A percentile compares a stretch with the other conserved stretches of the same genome.
These are phyloP conservation scores for Dissostichus mawsoni DNA, from an alignment of 2,113 vertebrate genomes.

Conservation along the genomic window DNA sequence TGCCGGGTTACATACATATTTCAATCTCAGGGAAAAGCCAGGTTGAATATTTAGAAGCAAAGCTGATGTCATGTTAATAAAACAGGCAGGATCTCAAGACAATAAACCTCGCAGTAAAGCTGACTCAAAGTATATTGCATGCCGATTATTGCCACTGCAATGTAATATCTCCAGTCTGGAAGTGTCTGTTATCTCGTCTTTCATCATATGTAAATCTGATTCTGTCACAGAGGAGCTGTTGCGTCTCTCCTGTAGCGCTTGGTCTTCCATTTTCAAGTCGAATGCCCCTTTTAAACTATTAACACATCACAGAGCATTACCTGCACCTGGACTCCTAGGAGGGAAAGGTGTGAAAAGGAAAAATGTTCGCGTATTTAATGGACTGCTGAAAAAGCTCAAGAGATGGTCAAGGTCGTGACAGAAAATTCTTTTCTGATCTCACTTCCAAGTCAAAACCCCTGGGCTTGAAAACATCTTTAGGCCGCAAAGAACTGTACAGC, in stretches of 20 bases:
- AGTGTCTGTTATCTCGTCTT: slow-evolving; percentile 49
- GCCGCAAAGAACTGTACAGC: not conserved
- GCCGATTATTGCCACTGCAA: slow-evolving; percentile 45
- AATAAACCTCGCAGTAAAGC: slow-evolving; percentile 63
- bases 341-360: slow-evolving; percentile 47
- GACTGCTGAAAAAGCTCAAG: slow-evolving; percentile 24
- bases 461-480: not conserved
- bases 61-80: slow-evolving; percentile 59
- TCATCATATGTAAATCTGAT: slow-evolving; percentile 46
- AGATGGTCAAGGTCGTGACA: slow-evolving; percentile 31
- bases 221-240: slow-evolving; percentile 37
- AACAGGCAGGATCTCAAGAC: slow-evolving; percentile 44
- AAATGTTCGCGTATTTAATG: slow-evolving; percentile 31
- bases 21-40: slow-evolving; percentile 33
- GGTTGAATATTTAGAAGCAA: slow-evolving; percentile 49
- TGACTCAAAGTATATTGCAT: slow-evolving; percentile 38
- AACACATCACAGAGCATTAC: slow-evolving; percentile 2
- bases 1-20: slow-evolving; percentile 15
- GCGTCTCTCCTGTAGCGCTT: not conserved
- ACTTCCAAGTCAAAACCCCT: slow-evolving; percentile 8
- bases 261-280: slow-evolving; percentile 13
- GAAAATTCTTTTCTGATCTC: slow-evolving; percentile 30
- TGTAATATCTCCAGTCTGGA: slow-evolving; percentile 48
- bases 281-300: slow-evolving; percentile 35
- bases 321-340: slow-evolving; percentile 35